phyloP scores from a whole-genome alignment of 2,113 vertebrate genomes.

The Oxyruncus cristatus region DNA sequence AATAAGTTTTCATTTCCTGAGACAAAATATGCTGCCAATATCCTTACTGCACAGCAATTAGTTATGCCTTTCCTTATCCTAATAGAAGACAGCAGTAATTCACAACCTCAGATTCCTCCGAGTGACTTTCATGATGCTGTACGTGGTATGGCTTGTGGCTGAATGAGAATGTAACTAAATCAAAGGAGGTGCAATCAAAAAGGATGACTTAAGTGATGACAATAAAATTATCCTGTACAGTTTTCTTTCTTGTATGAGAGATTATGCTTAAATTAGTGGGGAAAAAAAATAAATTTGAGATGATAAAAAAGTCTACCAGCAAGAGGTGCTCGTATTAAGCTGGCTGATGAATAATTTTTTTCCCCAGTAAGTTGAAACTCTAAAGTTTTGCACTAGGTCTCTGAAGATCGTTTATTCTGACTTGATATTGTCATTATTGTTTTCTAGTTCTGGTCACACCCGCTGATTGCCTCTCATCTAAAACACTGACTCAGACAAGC shows the following conservation, averaged over 20 bases:
- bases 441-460: neutral
- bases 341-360: neutral
- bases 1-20: slow-evolving; percentile 22
- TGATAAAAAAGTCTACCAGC: neutral
- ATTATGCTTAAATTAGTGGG: neutral
- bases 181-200: neutral
- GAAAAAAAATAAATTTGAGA: neutral
- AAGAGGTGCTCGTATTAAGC: neutral
- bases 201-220: neutral
- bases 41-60: neutral
- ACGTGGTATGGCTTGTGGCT: neutral
- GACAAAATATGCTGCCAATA: neutral
- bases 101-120: neutral
- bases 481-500: neutral
- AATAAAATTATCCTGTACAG: neutral
- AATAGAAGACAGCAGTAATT: neutral
- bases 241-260: neutral
- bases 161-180: neutral
- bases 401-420: neutral
- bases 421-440: neutral
- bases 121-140: neutral
- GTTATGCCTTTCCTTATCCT: neutral
- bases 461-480: neutral
- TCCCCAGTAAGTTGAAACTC: neutral
- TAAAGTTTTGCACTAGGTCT: neutral